Evolutionary conservation across 2,113 vertebrate species (phyloP).

Genomic region (Mastomys natalensis): DNA sequence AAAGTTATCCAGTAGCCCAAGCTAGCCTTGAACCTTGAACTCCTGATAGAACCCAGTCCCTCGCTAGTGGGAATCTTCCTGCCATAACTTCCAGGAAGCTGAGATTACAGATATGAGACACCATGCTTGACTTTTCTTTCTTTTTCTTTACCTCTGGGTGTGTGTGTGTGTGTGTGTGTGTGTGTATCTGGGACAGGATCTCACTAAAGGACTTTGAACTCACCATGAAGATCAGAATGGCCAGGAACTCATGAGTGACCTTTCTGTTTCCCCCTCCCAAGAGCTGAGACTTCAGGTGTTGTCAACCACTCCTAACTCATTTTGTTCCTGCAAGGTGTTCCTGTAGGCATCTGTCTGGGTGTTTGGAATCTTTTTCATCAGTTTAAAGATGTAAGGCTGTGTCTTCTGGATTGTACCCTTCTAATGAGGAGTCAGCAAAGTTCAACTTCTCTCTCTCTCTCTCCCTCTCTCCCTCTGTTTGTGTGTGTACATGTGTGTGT

Average conservation of each 20-base stretch:
- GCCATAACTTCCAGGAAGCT: background rate
- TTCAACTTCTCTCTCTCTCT: background rate
- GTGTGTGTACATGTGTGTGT: too few species aligned
- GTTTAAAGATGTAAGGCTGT: background rate
- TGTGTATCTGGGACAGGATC: background rate
- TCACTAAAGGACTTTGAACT: background rate
- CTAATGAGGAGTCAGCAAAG: background rate
- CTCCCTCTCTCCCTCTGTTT: background rate
- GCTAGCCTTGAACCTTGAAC: background rate
- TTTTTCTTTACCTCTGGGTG: background rate
- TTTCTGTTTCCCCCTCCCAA: background rate
- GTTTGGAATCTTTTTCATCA: background rate
- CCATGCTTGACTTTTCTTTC: background rate
- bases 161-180: background rate
- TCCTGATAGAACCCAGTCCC: background rate
- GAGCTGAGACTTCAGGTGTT: background rate
- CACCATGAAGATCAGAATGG: background rate
- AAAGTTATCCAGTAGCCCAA: background rate
- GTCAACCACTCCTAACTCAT: background rate
- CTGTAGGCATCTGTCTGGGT: background rate
- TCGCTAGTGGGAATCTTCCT: too few species aligned
- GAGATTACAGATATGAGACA: background rate
- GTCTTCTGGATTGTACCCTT: background rate
- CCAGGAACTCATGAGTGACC: too few species aligned
- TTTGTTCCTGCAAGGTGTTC: slow-evolving; percentile 13